A percentile compares a stretch with the other conserved stretches of the same genome.
phyloP scores from a whole-genome alignment of 1,140 invertebrate genomes.

The Drosophila tristis region DNA sequence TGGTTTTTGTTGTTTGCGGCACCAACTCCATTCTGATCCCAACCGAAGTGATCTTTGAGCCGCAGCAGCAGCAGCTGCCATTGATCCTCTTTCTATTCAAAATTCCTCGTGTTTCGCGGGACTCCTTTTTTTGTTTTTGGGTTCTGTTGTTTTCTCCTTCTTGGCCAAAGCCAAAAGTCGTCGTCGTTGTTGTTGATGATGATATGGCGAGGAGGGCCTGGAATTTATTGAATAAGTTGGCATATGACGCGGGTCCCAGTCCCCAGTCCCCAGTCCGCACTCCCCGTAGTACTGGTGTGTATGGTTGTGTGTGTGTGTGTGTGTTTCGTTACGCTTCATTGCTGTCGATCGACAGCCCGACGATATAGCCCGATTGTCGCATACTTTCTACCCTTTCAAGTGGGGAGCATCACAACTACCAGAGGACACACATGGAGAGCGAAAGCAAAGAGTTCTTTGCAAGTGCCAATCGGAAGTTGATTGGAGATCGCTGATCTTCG shows the following conservation, averaged over 20 bases:
- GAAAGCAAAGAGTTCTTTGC: too few species aligned
- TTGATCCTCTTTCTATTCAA: conserved; percentile 56
- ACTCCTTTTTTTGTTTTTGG: conserved; percentile 37
- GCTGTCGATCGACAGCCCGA: conserved; percentile 36
- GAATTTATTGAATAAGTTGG: conserved; percentile 63
- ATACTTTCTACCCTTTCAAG: conserved; percentile 49
- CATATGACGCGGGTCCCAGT: conserved; percentile 35
- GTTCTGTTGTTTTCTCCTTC: conserved; percentile 25
- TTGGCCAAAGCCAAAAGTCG: conserved; percentile 35
- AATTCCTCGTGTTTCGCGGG: conserved; percentile 28
- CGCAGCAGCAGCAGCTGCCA: conserved; percentile 41
- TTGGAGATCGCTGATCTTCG: too few species aligned
- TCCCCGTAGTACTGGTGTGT: conserved; percentile 8
- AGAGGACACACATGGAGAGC: too few species aligned
- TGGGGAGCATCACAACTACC: neutral
- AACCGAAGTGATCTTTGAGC: conserved; percentile 20
- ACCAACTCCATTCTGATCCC: conserved; percentile 11
- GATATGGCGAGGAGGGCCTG: conserved; percentile 33
- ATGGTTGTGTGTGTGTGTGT: conserved; percentile 27
- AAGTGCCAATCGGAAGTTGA: too few species aligned
- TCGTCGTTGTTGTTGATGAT: conserved; percentile 31
- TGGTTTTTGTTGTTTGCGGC: conserved; percentile 2
- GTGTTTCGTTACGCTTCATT: conserved; percentile 76
- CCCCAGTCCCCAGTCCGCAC: neutral
- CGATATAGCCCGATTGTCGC: conserved; percentile 46